Conservation (phyloP, 2,797 vertebrate species). For the Diplodus puntazzo region DNA sequence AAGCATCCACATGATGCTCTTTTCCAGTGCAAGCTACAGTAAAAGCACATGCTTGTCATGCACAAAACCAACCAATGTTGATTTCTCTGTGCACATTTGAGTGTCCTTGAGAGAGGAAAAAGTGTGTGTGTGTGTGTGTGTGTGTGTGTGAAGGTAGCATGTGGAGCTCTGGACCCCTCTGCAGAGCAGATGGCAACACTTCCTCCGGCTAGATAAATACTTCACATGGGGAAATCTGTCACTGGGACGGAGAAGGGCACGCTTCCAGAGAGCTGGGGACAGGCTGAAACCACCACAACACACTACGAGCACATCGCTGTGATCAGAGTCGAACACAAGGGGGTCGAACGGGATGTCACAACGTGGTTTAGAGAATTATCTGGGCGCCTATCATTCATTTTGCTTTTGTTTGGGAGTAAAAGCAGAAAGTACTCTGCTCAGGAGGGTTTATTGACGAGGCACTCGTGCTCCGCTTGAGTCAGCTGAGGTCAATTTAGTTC, state of each 20-base stretch:
- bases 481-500: constrained; percentile 29
- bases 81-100: constrained; percentile 5
- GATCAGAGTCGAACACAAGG: constrained; percentile 42
- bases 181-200: constrained; percentile 81
- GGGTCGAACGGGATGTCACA: constrained; percentile 16
- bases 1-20: constrained; percentile 1
- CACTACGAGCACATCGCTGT: constrained; percentile 14
- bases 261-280: constrained; percentile 60
- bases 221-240: constrained; percentile 78
- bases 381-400: constrained; percentile 4
- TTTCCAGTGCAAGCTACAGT: neutral
- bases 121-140: constrained; percentile 19
- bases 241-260: constrained; percentile 70
- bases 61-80: neutral
- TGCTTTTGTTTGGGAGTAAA: neutral
- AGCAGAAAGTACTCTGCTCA: constrained; percentile 18
- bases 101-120: constrained; percentile 60
- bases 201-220: constrained; percentile 82
- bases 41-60: neutral
- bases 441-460: constrained; percentile 24
- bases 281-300: constrained; percentile 52
- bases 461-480: constrained; percentile 8
- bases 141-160: constrained; percentile 56
- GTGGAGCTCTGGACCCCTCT: constrained; percentile 67
- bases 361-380: constrained; percentile 17